Conservation (phyloP, 2,113 vertebrate genomes). For the Coreoperca whiteheadi region DNA sequence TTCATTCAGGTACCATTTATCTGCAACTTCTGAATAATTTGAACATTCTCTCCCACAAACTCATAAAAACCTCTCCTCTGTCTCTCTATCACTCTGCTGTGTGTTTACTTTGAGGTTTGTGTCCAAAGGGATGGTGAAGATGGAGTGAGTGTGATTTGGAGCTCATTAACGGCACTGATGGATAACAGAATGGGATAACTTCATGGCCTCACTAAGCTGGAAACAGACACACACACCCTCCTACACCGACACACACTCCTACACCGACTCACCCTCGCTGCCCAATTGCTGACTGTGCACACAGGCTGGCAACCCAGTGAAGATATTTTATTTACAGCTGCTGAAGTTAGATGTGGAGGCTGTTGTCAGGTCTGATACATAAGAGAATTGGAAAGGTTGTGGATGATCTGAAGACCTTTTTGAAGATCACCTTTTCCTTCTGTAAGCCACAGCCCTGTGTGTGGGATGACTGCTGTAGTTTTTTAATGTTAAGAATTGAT, state of each 20-base stretch:
- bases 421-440: neutral
- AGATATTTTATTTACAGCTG: slow-evolving; percentile 19
- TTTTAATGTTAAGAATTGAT: no score
- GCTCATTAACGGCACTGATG: slow-evolving; percentile 48
- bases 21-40: slow-evolving; percentile 22
- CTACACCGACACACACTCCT: slow-evolving; percentile 25
- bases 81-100: slow-evolving; percentile 6
- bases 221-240: slow-evolving; percentile 26
- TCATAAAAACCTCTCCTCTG: slow-evolving; percentile 10
- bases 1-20: slow-evolving; percentile 12
- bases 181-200: slow-evolving; percentile 32
- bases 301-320: neutral
- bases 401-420: neutral
- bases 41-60: slow-evolving; percentile 15
- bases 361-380: neutral
- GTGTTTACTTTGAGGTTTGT: slow-evolving; percentile 42
- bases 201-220: slow-evolving; percentile 32
- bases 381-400: neutral
- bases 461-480: neutral
- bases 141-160: slow-evolving; percentile 38
- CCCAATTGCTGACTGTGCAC: neutral
- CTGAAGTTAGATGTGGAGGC: neutral
- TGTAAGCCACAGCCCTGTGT: neutral
- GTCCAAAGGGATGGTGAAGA: slow-evolving; percentile 25
- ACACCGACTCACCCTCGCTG: neutral